Evolutionary conservation across 1,140 invertebrate species (phyloP), one percentile per base, ranked within the genome.

Genomic region (Coboldia fuscipes): DNA sequence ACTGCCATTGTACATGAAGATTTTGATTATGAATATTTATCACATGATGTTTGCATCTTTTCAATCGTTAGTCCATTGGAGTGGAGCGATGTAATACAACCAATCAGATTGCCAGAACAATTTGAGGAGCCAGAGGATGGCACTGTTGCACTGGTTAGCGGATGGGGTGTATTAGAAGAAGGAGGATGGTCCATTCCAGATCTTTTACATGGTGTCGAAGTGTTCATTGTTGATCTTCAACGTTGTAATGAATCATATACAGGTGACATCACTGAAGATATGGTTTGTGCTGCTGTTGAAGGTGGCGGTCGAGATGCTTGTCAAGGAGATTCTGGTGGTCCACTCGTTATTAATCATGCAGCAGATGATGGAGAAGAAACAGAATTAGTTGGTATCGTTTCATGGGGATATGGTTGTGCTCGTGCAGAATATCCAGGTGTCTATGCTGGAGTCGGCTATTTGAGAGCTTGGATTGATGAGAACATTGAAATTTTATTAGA

Each of bases 361-460:
- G n/a, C n/a, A n/a, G 37, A 44, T 18, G 32, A 49, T 18, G 39
- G 41, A 13, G 18, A 56, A 32, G 32, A 49, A 17, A 38, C 40
- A 13, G 18, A 56, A 32, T 46, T 68, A 5, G 53, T 57, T 4
- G 73, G 73, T 15, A 46, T 76, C 8, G 66, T 72, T 0, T 74
- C 72, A 1, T 77, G 72, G 71, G 73, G 75, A 4, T 61, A 60
- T 9, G 68, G 68, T 0, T 79, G 75, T 37, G 74, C 63, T 10
- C 54, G 56, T 22, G 43, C 50, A 2, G 56, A 52, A 4, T 62
- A 67, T 37, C 74, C 74, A 0, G 74, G 73, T 2, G 68, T 78
- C 12, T 76, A 76, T 44, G 68, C 70, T 0, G 63, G 70, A 27
- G 63, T 77, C 10, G 56, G 64, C 2, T 41, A 50, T 10, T 60